phyloP scores from a whole-genome alignment of 2,888 invertebrate genomes.

The Ophraella communa region DNA sequence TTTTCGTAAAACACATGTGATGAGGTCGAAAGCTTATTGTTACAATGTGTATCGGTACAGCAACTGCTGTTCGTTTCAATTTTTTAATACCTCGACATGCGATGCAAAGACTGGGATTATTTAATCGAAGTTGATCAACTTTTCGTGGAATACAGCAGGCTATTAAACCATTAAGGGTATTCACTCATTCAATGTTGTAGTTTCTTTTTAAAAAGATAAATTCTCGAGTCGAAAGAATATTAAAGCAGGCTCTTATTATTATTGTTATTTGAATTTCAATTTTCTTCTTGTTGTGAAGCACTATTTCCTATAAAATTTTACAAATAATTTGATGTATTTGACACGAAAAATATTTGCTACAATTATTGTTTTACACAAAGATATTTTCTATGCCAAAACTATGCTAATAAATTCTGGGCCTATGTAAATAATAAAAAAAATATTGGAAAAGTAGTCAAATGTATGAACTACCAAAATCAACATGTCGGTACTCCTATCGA shows the following conservation, averaged over 20 bases:
- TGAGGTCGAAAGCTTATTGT: conserved; percentile 51
- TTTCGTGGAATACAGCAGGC: conserved; percentile 10
- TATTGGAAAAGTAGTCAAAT: too few relatives aligned
- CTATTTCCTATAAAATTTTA: too few relatives aligned
- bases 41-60: conserved; percentile 48
- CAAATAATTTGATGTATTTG: too few relatives aligned
- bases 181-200: not conserved
- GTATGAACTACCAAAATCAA: too few relatives aligned
- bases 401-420: too few relatives aligned
- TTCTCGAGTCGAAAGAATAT: not conserved
- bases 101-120: conserved; percentile 32
- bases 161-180: conserved; percentile 1
- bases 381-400: too few relatives aligned
- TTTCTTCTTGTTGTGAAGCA: too few relatives aligned
- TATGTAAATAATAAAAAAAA: too few relatives aligned
- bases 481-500: too few relatives aligned
- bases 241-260: not conserved
- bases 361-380: too few relatives aligned
- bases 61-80: conserved; percentile 50
- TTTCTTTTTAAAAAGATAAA: not conserved
- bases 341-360: too few relatives aligned
- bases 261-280: too few relatives aligned
- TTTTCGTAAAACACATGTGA: conserved; percentile 58
- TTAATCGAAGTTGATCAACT: conserved; percentile 12
- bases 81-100: conserved; percentile 50